Conservation (phyloP, 1,140 invertebrate species). For the Drosophila kurseongensis region DNA sequence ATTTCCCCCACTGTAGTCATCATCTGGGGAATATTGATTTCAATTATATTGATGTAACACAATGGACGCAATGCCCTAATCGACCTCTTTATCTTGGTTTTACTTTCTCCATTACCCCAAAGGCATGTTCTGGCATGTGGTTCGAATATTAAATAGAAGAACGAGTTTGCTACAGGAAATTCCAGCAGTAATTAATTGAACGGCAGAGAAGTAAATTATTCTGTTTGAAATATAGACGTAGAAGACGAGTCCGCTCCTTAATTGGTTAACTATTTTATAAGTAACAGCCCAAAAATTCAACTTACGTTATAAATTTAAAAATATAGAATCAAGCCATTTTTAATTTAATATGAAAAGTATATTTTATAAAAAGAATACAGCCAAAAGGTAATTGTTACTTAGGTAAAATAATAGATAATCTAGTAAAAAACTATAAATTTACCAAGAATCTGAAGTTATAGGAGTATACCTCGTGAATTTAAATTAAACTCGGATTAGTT, state of each 20-base stretch:
- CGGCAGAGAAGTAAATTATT: slow-evolving; percentile 1
- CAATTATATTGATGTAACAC: slow-evolving; percentile 64
- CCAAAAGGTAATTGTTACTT: neutral
- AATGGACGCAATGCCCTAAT: slow-evolving; percentile 12
- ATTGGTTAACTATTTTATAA: neutral
- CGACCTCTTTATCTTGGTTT: neutral
- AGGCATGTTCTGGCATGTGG: slow-evolving; percentile 35
- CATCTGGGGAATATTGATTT: slow-evolving; percentile 69
- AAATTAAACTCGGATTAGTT: no score
- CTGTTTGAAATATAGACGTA: neutral
- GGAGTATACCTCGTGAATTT: no score
- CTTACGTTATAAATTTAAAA: no score
- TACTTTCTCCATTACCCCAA: neutral
- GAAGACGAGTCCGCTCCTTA: neutral
- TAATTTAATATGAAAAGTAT: no score
- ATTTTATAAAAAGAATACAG: no score
- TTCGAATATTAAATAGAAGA: slow-evolving; percentile 54
- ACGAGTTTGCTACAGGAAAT: neutral
- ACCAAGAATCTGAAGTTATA: neutral
- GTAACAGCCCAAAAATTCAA: neutral
- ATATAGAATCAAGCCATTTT: no score
- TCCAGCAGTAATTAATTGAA: slow-evolving; percentile 4
- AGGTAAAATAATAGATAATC: neutral
- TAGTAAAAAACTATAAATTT: slow-evolving; percentile 1
- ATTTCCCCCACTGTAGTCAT: slow-evolving; percentile 11